These are phyloP conservation scores for Aphelinus atriplicis DNA, from an alignment of 1,140 invertebrate species.

Conservation along the genomic window DNA sequence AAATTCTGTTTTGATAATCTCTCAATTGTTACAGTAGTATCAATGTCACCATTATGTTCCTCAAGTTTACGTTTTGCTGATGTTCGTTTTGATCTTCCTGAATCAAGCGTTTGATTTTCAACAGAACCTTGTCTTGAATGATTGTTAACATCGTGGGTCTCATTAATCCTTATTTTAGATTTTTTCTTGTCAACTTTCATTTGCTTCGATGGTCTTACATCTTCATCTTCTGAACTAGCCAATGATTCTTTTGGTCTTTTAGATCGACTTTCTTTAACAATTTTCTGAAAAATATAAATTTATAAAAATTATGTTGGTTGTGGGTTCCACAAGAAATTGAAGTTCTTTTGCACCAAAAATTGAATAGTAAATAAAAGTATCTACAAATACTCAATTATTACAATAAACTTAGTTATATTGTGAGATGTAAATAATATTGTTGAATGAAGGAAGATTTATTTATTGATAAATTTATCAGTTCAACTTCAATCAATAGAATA, in stretches of 20 bases:
- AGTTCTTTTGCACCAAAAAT: conserved; percentile 6
- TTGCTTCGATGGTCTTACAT: conserved; percentile 41
- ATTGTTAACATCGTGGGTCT: conserved; percentile 1
- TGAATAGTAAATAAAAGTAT: too few relatives aligned
- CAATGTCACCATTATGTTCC: conserved; percentile 18
- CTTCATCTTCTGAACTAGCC: conserved; percentile 46
- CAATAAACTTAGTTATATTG: too few relatives aligned
- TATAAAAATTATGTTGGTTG: background rate
- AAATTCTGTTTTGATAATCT: conserved; percentile 13
- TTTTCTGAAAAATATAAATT: conserved; percentile 16
- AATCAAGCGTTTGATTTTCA: conserved; percentile 2
- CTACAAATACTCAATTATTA: too few relatives aligned
- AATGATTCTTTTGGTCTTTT: conserved; percentile 44
- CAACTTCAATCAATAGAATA: background rate
- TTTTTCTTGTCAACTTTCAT: conserved; percentile 42
- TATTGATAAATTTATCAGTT: too few relatives aligned
- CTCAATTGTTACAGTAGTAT: background rate
- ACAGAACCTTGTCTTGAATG: too few relatives aligned
- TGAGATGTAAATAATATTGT: too few relatives aligned
- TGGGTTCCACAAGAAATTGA: conserved; percentile 22
- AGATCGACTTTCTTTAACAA: conserved; percentile 16
- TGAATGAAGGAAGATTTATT: too few relatives aligned
- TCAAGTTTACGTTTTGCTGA: conserved; percentile 43
- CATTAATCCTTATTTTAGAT: conserved; percentile 10
- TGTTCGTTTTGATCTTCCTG: background rate